Evolutionary conservation across 2,797 vertebrate species (phyloP).

Genomic region (Alectoris magna): DNA sequence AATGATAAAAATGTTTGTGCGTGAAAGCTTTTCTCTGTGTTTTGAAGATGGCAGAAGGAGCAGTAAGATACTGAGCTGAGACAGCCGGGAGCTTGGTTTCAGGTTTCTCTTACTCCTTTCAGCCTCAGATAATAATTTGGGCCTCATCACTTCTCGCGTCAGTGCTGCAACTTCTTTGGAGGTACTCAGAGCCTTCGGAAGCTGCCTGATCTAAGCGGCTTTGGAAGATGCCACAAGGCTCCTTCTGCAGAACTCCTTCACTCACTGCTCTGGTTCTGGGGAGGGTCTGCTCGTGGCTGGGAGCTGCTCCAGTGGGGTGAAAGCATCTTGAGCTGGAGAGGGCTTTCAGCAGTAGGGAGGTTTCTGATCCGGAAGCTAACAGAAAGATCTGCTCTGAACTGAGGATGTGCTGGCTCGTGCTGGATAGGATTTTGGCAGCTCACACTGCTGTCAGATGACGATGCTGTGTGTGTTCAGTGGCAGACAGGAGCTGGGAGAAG

Average conservation of each 20-base stretch:
- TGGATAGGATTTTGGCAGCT: conserved; percentile 15
- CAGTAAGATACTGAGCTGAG: neutral
- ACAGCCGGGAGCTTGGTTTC: neutral
- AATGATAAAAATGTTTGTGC: neutral
- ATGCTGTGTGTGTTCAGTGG: neutral
- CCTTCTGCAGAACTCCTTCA: neutral
- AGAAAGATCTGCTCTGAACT: neutral
- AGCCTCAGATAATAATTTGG: neutral
- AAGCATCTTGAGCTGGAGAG: neutral
- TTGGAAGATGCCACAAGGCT: neutral
- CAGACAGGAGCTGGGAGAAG: conserved; percentile 14
- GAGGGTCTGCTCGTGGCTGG: neutral
- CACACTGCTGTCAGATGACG: neutral
- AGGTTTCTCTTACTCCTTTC: neutral
- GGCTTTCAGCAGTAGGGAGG: neutral
- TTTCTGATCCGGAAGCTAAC: neutral
- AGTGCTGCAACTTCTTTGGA: neutral
- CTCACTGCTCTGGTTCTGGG: neutral
- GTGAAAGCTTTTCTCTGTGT: neutral
- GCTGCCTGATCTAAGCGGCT: neutral
- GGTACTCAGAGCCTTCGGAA: neutral
- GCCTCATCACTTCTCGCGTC: neutral
- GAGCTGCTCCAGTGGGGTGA: neutral
- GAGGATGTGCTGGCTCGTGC: neutral
- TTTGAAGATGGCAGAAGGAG: neutral